Base-by-base conservation (phyloP, 2,888 invertebrate species). In the Schrankia costaestrigalis region DNA sequence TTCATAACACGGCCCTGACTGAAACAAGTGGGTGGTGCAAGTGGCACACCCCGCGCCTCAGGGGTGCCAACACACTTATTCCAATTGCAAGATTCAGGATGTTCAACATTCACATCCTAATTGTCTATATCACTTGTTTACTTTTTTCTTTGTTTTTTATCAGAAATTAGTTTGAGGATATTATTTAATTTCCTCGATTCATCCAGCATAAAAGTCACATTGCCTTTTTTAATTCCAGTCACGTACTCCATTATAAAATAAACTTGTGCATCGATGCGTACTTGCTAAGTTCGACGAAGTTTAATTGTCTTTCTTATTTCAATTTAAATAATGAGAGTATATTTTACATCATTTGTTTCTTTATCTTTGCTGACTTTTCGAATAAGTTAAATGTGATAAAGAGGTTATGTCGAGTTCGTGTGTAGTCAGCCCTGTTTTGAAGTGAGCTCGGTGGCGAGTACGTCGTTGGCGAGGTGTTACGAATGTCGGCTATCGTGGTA, bases 11-110 rank as follows among this genome's bases (percentile, higher is more conserved):
- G 75, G 72, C 71, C 70, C 78, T 69, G 76, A 68, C 76, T 79
- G 81, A 71, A 81, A 82, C 82, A 83, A 85, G 86, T 82, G 83
- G 85, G 86, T 77, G 83, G 83, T 71, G 81, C 78, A 78, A 80
- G 78, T 78, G 76, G 71, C 71, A 63, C 78, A 72, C 70, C 77
- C 65, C 65, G 43, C 23, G 38, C 36, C 39, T 25, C 40, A 55
- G 71, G 72, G 71, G 64, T 44, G 74, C 62, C 35, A 39, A 30
- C 32, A 26, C 29, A 41, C 35, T 22, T 30, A 35, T 18, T 31
- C 21, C 23, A 31, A 30, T 17, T 22, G 28, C 30, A 26, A 30
- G 11, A 29, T 37, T 29, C 21, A 32, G 26, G 15, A 23, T 32
- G 12, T 32, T n/a, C n/a, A n/a, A n/a, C n/a, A n/a, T n/a, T n/a